Percentiles rank a stretch among this genome's conserved stretches.
Conservation (phyloP, 2,888 invertebrate species). For the Abrostola triplasia region DNA sequence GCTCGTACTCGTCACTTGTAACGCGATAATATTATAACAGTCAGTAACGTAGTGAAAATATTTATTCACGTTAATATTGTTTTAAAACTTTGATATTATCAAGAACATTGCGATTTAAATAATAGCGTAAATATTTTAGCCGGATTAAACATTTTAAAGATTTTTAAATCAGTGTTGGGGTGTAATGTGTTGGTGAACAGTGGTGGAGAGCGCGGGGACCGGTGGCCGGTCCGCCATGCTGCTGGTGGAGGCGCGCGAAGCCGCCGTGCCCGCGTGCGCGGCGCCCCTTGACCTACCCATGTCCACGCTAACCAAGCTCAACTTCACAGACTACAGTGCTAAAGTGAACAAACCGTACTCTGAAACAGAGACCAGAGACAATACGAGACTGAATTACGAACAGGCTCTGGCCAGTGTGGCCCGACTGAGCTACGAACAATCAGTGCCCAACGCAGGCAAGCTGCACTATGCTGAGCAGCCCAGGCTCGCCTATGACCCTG, state of each 20-base stretch:
- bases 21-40: conserved; percentile 49
- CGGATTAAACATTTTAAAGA: conserved; percentile 14
- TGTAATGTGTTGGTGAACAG: conserved; percentile 77
- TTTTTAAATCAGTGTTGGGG: conserved; percentile 53
- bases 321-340: conserved; percentile 85
- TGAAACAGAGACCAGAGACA: conserved; percentile 74
- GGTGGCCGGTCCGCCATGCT: conserved; percentile 90
- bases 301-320: conserved; percentile 82
- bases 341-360: conserved; percentile 81
- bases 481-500: conserved; percentile 77
- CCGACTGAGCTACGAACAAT: conserved; percentile 78
- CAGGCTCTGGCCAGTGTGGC: conserved; percentile 78
- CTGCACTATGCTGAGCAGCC: conserved; percentile 79
- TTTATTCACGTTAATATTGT: conserved; percentile 12
- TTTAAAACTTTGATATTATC: neutral
- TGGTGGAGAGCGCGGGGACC: conserved; percentile 69
- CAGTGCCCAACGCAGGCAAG: conserved; percentile 71
- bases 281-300: conserved; percentile 82
- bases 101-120: neutral
- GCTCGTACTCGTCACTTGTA: conserved; percentile 63
- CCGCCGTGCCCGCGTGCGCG: conserved; percentile 89
- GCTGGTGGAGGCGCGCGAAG: conserved; percentile 92
- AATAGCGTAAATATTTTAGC: conserved; percentile 13
- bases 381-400: conserved; percentile 77
- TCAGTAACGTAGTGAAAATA: conserved; percentile 15